Conservation (phyloP, 2,888 invertebrate species). For the Zelleria hepariella region DNA sequence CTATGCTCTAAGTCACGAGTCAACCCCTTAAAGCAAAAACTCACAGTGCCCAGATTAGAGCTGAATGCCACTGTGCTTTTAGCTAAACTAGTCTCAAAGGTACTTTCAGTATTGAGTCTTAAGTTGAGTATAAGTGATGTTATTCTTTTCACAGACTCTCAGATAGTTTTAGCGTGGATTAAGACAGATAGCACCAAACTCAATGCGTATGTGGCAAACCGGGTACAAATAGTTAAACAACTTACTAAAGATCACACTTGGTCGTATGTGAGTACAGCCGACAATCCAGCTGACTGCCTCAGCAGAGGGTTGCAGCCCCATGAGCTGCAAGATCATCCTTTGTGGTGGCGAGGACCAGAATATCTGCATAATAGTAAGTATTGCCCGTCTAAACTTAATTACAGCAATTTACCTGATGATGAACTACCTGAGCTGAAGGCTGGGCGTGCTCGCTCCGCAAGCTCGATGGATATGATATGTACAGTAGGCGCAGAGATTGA, state of each 20-base stretch:
- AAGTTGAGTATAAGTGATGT: no score
- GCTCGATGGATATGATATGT: not conserved
- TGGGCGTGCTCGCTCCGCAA: not conserved
- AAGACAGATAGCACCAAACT: conserved; percentile 9
- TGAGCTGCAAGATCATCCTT: conserved; percentile 1
- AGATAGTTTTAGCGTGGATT: conserved; percentile 18
- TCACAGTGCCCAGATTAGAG: conserved; percentile 7
- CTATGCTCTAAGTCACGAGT: not conserved
- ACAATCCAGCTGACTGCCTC: conserved; percentile 12
- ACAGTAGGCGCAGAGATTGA: no score
- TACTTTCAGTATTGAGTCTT: no score
- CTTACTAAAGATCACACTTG: conserved; percentile 10
- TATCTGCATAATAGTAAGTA: not conserved
- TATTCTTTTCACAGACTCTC: conserved; percentile 15
- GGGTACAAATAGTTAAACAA: conserved; percentile 12
- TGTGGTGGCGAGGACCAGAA: conserved; percentile 13
- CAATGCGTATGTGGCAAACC: conserved; percentile 16
- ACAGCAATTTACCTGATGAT: not conserved
- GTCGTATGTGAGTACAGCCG: conserved; percentile 10
- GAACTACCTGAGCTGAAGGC: not conserved
- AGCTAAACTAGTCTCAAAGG: no score
- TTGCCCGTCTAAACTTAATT: no score
- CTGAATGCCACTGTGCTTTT: no score
- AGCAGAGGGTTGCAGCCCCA: conserved; percentile 11
- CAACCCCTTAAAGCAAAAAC: not conserved